Base-by-base conservation (phyloP, 2,797 vertebrate genomes). In the Morus bassanus region DNA sequence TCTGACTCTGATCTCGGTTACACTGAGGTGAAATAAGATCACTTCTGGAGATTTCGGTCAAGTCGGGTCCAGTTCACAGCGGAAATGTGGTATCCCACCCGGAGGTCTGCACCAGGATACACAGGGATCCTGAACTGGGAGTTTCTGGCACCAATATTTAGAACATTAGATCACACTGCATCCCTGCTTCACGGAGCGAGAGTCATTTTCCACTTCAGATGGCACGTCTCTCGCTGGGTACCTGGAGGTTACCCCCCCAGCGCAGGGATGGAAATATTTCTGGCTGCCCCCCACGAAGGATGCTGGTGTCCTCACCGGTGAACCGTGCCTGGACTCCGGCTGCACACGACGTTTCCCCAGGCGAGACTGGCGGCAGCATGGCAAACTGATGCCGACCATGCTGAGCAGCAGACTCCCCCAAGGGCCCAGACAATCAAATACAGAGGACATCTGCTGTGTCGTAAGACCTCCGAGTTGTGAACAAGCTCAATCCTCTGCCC, bases 261-360 rank as follows among this genome's bases (percentile, higher is more conserved):
- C 7, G 8, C 0, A 1, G 23, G 56, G 15, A 76, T 22, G 54
- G 54, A 76, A 91, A 51, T 43, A 60, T 39, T 80, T 59, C 68
- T 4, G 13, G 9, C 2, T 33, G 37, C n/a, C 78, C 54, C 72
- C 31, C 70, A 46, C 0, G 2, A 87, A 48, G 67, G 57, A 72
- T 5, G 28, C 37, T 0, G 1, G 35, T 2, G 9, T 72, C 76
- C 79, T 89, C 65, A 45, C 19, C 0, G 0, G 43, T 37, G 76
- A 90, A 27, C 19, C 51, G 12, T 0, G 14, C 50, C 65, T 46
- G 73, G 37, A 37, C 11, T 31, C 30, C 0, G 1, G 56, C 82
- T 13, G 65, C 54, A 84, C 30, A 5, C 3, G 1, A 11, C 1
- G 1, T 6, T 13, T 72, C 57, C 65, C 46, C 65, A 48, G 39